These are phyloP conservation scores for Corythaeola cristata DNA, from an alignment of 2,113 vertebrate species.

Conservation along the genomic window DNA sequence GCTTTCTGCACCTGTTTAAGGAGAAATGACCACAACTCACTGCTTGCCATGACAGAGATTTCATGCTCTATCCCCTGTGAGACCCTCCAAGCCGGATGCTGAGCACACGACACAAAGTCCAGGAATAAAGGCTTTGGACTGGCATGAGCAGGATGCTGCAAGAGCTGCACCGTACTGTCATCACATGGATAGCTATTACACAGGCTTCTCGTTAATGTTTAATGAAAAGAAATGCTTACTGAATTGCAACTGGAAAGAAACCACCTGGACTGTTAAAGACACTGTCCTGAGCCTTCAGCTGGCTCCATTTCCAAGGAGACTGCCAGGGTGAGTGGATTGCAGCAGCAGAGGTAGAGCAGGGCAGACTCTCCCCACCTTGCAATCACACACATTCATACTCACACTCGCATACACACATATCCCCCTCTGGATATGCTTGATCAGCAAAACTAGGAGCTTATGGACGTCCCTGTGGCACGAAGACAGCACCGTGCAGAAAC, in stretches of 20 bases:
- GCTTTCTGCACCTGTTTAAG: neutral
- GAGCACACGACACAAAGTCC: neutral
- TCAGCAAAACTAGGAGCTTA: neutral
- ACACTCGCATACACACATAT: neutral
- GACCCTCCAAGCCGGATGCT: neutral
- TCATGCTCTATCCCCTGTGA: neutral
- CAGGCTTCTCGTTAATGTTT: neutral
- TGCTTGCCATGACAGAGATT: neutral
- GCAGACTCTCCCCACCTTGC: neutral
- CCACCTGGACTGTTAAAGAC: neutral
- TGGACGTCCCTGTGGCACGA: rapidly evolving
- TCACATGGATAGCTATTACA: neutral
- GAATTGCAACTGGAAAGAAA: neutral
- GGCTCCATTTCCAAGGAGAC: neutral
- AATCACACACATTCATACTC: neutral
- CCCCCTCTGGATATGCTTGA: neutral
- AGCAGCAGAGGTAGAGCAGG: neutral
- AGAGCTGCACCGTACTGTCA: neutral
- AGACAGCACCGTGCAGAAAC: neutral
- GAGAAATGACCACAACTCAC: neutral
- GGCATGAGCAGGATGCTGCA: neutral
- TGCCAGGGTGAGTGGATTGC: neutral
- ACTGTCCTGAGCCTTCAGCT: neutral
- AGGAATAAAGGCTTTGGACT: neutral
- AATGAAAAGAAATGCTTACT: neutral